Evolutionary conservation across 2,797 vertebrate species (phyloP), one percentile per base, ranked within the genome.

Genomic region (Neosilurus mollespiculum): DNA sequence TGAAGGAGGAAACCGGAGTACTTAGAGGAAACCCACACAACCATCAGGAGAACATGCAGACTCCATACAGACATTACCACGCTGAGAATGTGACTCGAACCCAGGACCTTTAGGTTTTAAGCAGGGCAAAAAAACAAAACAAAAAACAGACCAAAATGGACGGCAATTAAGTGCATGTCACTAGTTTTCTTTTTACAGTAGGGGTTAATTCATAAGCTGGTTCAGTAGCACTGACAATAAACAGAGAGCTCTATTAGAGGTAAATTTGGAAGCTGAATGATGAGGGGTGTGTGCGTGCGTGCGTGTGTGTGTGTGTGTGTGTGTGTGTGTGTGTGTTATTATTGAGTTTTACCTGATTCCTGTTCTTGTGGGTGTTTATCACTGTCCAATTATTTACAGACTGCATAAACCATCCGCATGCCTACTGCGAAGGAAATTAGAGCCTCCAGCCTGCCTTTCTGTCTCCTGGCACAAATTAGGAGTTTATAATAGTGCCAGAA

Each of bases 381-480:
- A 82, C 72, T 83, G 56, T 61, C 53, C 78, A 69, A 81, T 81
- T 81, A 81, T 69, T 81, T 69, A 58, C 66, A 59, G 64, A 72
- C 54, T 37, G 61, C 80, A 67, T 85, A 81, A 30, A 9, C 58
- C 79, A 76, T 79, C 64, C 53, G 65, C 67, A 64, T 62, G 22
- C 37, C 22, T 58, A 43, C 69, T 76, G 59, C n/a, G 64, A 83
- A 84, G 87, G 78, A 78, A 86, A 83, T 84, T 61, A 75, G 58
- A 80, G 72, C 77, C 70, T 76, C 54, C 80, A 43, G 30, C 15
- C 78, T 80, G 54, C 75, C 70, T 81, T 73, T 71, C 65, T 62
- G 69, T 73, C 69, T 71, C 72, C 76, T 75, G 58, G 58, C 26
- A 9, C 58, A 69, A 81, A 71, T 81, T 61, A 61, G 66, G 22